Percentiles rank a stretch among this genome's conserved stretches.
Evolutionary conservation across 2,888 invertebrate species (phyloP).

Genomic region (Drosophila leonis): DNA sequence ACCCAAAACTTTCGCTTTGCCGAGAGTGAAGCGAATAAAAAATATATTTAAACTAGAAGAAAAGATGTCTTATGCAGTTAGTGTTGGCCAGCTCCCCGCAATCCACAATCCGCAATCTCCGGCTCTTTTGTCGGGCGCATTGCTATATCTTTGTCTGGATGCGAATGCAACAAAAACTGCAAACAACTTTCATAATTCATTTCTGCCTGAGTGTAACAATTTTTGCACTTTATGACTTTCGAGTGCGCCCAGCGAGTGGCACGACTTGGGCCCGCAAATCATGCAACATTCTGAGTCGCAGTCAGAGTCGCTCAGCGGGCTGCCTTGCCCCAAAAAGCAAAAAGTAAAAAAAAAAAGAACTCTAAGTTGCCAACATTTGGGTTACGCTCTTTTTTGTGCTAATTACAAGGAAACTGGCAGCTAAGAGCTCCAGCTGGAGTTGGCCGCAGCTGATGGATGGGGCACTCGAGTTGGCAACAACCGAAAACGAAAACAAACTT

Average conservation of each 20-base stretch:
- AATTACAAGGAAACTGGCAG: conserved; percentile 69
- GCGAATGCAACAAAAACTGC: conserved; percentile 61
- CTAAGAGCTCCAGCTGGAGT: conserved; percentile 23
- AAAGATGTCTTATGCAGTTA: conserved; percentile 61
- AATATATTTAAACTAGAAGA: conserved; percentile 19
- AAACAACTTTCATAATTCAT: conserved; percentile 80
- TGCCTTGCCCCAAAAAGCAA: conserved; percentile 28
- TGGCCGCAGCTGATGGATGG: conserved; percentile 60
- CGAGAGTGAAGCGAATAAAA: conserved; percentile 11
- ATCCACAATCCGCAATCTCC: not conserved
- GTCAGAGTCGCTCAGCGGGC: conserved; percentile 47
- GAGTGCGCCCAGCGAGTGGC: conserved; percentile 72
- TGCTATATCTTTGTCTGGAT: conserved; percentile 32
- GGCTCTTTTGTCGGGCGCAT: conserved; percentile 10
- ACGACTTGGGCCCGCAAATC: conserved; percentile 67
- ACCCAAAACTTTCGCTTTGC: conserved; percentile 54
- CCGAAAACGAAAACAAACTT: conserved; percentile 75
- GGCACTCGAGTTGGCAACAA: conserved; percentile 69
- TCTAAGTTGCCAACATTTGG: conserved; percentile 73
- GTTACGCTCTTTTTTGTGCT: conserved; percentile 70
- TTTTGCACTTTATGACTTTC: conserved; percentile 80
- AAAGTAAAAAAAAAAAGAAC: conserved; percentile 34
- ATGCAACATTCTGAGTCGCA: conserved; percentile 59
- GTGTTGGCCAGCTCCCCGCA: not conserved
- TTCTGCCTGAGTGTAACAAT: conserved; percentile 81